A percentile compares a stretch with the other conserved stretches of the same genome.
Evolutionary conservation across 2,113 vertebrate species (phyloP).

Genomic region (Laticauda laticaudata): DNA sequence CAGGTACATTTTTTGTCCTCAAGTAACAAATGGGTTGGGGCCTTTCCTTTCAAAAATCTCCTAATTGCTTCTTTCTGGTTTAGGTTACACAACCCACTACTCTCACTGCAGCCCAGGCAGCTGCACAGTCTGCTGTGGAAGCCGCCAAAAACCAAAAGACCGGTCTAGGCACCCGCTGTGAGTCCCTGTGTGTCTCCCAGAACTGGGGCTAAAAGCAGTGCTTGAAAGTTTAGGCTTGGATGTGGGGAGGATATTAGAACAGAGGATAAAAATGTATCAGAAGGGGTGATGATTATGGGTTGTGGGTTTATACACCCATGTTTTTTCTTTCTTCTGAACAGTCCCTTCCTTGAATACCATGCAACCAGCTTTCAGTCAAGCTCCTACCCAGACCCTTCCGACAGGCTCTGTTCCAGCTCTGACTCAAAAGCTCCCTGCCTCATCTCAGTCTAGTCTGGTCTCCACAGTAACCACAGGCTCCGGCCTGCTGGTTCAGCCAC

Average conservation of each 20-base stretch:
- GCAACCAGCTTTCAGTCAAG: constrained; percentile 73
- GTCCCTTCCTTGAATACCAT: constrained; percentile 60
- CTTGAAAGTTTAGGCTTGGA: background rate
- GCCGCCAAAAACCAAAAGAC: constrained; percentile 82
- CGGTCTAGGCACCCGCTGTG: constrained; percentile 72
- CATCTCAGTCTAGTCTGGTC: constrained; percentile 76
- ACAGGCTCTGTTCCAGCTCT: constrained; percentile 59
- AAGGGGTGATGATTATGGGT: too few species aligned
- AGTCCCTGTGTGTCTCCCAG: constrained; percentile 53
- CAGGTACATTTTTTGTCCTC: constrained; percentile 47
- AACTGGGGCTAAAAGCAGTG: background rate
- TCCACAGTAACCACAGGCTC: constrained; percentile 77
- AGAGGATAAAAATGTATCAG: background rate
- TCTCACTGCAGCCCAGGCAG: constrained; percentile 76
- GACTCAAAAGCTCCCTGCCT: constrained; percentile 62
- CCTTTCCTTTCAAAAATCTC: too few species aligned
- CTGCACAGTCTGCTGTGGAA: constrained; percentile 82
- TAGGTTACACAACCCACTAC: constrained; percentile 14
- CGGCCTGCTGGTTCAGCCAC: constrained; percentile 71
- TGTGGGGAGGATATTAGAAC: background rate
- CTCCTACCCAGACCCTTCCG: constrained; percentile 47
- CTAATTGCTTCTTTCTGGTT: background rate
- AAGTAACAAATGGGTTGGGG: fast-evolving
- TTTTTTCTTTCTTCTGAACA: background rate
- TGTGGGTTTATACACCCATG: too few species aligned